Percentiles rank a stretch among this genome's conserved stretches.
Evolutionary conservation across 2,797 vertebrate species (phyloP).

Genomic region (Bovichtus diacanthus): DNA sequence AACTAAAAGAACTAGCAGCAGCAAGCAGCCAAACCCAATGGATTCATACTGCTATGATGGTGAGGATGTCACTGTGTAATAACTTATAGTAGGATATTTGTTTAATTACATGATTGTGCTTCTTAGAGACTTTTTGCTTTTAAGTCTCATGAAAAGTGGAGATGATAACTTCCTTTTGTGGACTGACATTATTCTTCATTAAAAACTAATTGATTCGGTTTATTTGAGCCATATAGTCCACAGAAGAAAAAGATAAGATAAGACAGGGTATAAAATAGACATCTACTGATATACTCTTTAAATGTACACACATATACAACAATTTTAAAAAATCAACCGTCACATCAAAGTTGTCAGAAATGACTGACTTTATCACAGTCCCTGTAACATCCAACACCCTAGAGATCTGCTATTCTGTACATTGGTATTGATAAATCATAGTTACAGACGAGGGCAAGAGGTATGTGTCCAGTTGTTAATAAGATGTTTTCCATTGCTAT

Average conservation of each 20-base stretch:
- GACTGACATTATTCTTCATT: neutral
- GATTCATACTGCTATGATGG: neutral
- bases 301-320: neutral
- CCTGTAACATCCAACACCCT: no score
- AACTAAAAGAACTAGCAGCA: neutral
- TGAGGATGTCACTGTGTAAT: neutral
- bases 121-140: neutral
- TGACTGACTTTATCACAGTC: no score
- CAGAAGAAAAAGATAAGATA: neutral
- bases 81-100: neutral
- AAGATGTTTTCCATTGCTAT: constrained; percentile 35
- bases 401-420: no score
- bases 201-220: neutral
- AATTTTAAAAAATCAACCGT: neutral
- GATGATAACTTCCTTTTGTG: neutral
- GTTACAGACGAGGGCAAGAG: neutral
- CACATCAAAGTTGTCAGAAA: neutral
- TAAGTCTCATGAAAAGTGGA: neutral
- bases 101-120: neutral
- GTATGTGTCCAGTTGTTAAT: constrained; percentile 17
- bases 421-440: constrained; percentile 27
- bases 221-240: neutral
- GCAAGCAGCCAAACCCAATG: neutral
- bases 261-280: neutral
- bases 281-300: neutral